A percentile compares a stretch with the other conserved stretches of the same genome.
These are phyloP conservation scores for Thecocarcelia acutangulata DNA, from an alignment of 2,888 invertebrate species.

Conservation along the genomic window DNA sequence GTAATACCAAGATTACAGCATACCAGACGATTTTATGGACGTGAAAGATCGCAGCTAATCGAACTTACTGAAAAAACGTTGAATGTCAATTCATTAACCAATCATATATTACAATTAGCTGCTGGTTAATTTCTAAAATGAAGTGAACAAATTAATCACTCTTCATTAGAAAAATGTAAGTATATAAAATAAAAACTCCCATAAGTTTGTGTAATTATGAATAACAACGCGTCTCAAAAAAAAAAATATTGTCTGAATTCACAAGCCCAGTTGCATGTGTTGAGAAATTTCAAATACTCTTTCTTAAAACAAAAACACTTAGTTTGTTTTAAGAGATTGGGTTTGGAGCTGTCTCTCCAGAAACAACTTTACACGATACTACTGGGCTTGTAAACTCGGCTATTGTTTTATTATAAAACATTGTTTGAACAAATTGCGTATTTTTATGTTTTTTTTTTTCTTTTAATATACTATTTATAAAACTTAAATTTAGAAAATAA, in stretches of 20 bases:
- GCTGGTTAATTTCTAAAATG: constrained; percentile 59
- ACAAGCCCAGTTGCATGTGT: too few relatives aligned
- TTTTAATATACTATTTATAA: too few relatives aligned
- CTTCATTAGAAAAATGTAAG: not conserved
- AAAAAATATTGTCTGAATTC: too few relatives aligned
- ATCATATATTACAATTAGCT: constrained; percentile 77
- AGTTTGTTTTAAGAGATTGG: too few relatives aligned
- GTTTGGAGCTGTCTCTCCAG: too few relatives aligned
- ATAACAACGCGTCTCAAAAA: not conserved
- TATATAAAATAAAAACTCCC: constrained; percentile 3
- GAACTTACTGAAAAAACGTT: constrained; percentile 74
- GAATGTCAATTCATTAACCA: constrained; percentile 77
- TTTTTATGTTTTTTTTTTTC: too few relatives aligned
- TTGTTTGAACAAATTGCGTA: constrained; percentile 1
- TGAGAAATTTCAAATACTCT: too few relatives aligned
- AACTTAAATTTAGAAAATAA: too few relatives aligned
- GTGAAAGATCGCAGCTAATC: constrained; percentile 76
- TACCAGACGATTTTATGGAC: constrained; percentile 76
- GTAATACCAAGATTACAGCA: constrained; percentile 68
- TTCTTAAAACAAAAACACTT: too few relatives aligned
- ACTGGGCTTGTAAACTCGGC: too few relatives aligned
- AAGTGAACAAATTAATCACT: not conserved
- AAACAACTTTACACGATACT: too few relatives aligned
- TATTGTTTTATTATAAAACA: constrained; percentile 32
- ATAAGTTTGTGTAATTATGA: not conserved